Conservation (phyloP, 2,888 invertebrate species). For the Prosopocoilus inquinatus region DNA sequence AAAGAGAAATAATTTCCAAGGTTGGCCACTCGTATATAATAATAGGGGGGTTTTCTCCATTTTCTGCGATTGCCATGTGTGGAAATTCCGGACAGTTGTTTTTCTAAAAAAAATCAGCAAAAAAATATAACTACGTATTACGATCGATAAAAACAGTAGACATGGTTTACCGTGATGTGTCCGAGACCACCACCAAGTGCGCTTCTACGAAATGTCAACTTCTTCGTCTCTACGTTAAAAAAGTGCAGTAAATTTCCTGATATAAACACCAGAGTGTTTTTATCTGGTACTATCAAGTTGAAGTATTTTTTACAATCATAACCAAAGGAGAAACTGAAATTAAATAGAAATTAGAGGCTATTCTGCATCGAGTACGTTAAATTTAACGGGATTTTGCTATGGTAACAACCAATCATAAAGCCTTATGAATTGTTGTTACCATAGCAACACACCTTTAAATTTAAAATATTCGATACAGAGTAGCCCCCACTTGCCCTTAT, state of each 20-base stretch:
- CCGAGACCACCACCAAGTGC: constrained; percentile 80
- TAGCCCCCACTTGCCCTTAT: too few relatives aligned
- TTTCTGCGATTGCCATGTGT: constrained; percentile 84
- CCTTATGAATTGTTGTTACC: too few relatives aligned
- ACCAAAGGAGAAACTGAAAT: constrained; percentile 76
- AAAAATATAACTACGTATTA: too few relatives aligned
- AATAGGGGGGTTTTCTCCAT: constrained; percentile 66
- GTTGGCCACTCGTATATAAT: constrained; percentile 83
- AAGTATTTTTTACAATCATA: constrained; percentile 80
- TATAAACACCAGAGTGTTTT: constrained; percentile 70
- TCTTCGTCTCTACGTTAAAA: constrained; percentile 64
- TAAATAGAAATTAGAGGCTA: too few relatives aligned
- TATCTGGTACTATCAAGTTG: constrained; percentile 77
- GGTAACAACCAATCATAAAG: too few relatives aligned
- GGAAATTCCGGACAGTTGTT: constrained; percentile 59
- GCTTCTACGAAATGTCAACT: constrained; percentile 69
- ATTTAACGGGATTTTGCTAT: too few relatives aligned
- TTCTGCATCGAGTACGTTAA: too few relatives aligned
- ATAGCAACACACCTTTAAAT: too few relatives aligned
- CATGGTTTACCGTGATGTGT: constrained; percentile 64
- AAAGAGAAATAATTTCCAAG: constrained; percentile 69
- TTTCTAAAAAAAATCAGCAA: constrained; percentile 50
- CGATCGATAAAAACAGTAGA: background rate
- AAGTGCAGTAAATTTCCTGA: constrained; percentile 82
- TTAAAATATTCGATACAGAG: too few relatives aligned